Percentiles rank a stretch among this genome's conserved stretches.
These are phyloP conservation scores for Clusia tigrina DNA, from an alignment of 2,888 invertebrate genomes.

Conservation along the genomic window DNA sequence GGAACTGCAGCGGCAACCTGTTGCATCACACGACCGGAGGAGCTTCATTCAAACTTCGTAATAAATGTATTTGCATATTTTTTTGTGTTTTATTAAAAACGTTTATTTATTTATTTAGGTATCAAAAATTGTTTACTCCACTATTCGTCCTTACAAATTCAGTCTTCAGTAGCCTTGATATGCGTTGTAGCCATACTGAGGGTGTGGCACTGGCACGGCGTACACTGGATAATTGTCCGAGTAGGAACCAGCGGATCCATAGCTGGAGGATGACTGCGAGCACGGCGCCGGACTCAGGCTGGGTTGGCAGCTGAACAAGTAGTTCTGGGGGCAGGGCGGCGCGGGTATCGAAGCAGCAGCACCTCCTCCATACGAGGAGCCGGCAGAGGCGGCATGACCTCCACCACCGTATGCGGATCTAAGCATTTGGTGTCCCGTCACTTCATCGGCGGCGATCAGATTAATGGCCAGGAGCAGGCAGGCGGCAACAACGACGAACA, in stretches of 20 bases:
- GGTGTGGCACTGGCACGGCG: constrained; percentile 23
- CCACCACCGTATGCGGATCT: background rate
- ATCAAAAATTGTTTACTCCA: background rate
- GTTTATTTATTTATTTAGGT: too few relatives aligned
- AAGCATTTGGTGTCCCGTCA: background rate
- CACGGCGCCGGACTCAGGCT: constrained; percentile 47
- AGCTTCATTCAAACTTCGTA: too few relatives aligned
- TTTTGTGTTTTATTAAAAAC: too few relatives aligned
- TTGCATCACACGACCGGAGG: too few relatives aligned
- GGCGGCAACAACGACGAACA: constrained; percentile 7
- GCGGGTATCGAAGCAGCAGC: constrained; percentile 33
- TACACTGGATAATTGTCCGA: constrained; percentile 35
- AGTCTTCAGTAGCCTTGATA: constrained; percentile 14
- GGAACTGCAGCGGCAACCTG: background rate
- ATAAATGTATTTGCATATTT: too few relatives aligned
- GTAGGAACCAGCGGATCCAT: constrained; percentile 42
- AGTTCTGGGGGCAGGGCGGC: constrained; percentile 49
- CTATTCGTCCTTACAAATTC: background rate
- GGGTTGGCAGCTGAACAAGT: constrained; percentile 52
- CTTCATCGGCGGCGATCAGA: constrained; percentile 1
- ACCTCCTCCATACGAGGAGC: background rate
- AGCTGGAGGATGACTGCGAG: constrained; percentile 26
- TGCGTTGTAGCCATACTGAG: constrained; percentile 23
- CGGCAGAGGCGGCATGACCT: background rate
- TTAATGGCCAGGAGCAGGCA: background rate